Evolutionary conservation across 2,113 vertebrate genomes (phyloP).

Genomic region (Passer domesticus): DNA sequence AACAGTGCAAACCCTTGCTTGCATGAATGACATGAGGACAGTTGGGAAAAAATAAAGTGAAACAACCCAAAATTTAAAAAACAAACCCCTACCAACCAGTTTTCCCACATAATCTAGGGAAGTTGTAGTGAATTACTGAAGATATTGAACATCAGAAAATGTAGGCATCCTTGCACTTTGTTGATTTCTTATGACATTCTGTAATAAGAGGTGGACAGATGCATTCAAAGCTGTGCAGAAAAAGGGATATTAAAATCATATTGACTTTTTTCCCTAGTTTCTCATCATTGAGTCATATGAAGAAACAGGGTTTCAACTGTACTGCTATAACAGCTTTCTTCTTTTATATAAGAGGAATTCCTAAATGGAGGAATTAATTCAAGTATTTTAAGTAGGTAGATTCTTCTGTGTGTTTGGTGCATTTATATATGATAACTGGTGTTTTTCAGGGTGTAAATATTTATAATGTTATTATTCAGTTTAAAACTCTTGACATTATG

Average conservation of each 20-base stretch:
- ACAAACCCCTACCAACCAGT: rapidly evolving
- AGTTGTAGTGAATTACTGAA: background rate
- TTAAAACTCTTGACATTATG: background rate
- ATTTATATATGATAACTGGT: background rate
- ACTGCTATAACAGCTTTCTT: background rate
- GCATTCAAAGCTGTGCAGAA: background rate
- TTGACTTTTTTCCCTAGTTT: background rate
- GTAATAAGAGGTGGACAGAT: background rate
- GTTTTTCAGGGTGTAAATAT: background rate
- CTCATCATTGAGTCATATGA: background rate
- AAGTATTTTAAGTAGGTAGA: background rate
- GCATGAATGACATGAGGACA: background rate
- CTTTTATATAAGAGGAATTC: background rate
- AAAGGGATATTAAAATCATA: background rate
- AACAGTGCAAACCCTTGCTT: background rate
- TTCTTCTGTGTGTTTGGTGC: background rate
- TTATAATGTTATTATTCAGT: background rate
- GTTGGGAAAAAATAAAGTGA: background rate
- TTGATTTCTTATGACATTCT: background rate
- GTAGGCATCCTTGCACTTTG: background rate
- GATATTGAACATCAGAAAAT: background rate
- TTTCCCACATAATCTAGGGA: background rate
- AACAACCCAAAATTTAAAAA: background rate
- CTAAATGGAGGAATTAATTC: background rate
- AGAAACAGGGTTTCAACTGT: background rate